Base-by-base conservation (phyloP, 2,113 vertebrate genomes). In the Gallinago undulata region DNA sequence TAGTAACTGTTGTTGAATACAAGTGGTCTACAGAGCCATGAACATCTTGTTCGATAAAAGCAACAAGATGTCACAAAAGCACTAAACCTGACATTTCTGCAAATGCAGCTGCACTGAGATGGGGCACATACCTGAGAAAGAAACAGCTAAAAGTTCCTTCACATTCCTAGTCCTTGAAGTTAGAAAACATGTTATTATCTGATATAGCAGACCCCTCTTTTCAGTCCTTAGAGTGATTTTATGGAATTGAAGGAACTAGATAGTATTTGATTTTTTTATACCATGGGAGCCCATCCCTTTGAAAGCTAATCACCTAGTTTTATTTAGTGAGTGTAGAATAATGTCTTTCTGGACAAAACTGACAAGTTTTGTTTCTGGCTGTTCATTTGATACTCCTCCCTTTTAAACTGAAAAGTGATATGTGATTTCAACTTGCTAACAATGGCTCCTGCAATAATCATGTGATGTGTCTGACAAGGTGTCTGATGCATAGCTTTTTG, bases 401-500 rank as follows among this genome's bases (percentile, higher is more conserved):
- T 89, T 98, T 98, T 96, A 97, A 97, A 96, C 66, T 92, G 98
- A 97, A 98, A 98, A 91, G 37, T 79, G 97, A 98, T 98, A 97
- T 1, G 37, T 89, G 90, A 97, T 95, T 97, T 97, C 87, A 97
- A 13, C 80, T 95, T 84, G 22, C 85, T 98, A 97, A 97, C 95
- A 97, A 91, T 23, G 33, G 60, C 90, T 97, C 82, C 91, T 70
- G 80, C 28, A 43, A 95, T 93, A 97, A 96, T 33, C 31, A 90
- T 70, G 79, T 68, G 90, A 86, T 87, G 77, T 95, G 96, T 96
- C 96, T 97, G 96, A 97, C 89, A 60, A 0, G 1, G 27, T 48
- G 78, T 94, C 78, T 90, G 56, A 86, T n/a, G 66, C 11, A 76
- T 18, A 64, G 41, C 27, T 94, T 95, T 97, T 78, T 50, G n/a